These are phyloP conservation scores for Bothrops alternatus DNA, from an alignment of 2,797 vertebrate genomes.

Conservation along the genomic window DNA sequence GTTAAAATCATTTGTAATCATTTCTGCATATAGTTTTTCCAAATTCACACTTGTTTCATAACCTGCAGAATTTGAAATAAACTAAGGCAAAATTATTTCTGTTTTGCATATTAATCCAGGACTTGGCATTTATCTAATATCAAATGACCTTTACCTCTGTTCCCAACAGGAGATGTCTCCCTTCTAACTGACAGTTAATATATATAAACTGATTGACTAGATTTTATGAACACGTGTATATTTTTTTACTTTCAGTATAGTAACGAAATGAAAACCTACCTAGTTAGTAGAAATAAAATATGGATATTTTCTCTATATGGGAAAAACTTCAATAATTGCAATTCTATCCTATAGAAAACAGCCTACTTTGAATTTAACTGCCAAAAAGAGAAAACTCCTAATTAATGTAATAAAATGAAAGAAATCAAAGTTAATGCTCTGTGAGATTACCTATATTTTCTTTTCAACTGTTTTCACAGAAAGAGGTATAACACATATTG, in stretches of 20 bases:
- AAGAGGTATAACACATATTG: constrained; percentile 54
- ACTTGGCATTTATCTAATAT: not conserved
- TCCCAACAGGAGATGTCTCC: not conserved
- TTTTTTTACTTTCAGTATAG: not conserved
- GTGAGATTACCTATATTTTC: constrained; percentile 29
- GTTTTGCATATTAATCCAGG: not conserved
- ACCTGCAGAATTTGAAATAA: not conserved
- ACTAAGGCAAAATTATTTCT: not conserved
- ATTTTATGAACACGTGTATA: not conserved
- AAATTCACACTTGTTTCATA: not conserved
- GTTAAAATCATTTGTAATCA: not conserved
- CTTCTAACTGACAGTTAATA: not conserved
- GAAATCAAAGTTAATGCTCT: constrained; percentile 13
- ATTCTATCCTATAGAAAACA: not conserved
- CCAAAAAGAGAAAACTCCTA: not conserved
- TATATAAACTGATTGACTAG: not conserved
- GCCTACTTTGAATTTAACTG: not conserved
- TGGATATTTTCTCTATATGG: not conserved
- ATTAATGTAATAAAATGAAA: constrained; percentile 27
- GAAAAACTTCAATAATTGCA: not conserved
- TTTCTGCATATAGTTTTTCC: not conserved
- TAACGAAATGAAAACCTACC: not conserved
- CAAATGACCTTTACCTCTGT: not conserved
- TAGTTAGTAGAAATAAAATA: not conserved
- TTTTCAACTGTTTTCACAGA: constrained; percentile 42